phyloP scores from a whole-genome alignment of 2,113 vertebrate species.

The Oryzias woworae region DNA sequence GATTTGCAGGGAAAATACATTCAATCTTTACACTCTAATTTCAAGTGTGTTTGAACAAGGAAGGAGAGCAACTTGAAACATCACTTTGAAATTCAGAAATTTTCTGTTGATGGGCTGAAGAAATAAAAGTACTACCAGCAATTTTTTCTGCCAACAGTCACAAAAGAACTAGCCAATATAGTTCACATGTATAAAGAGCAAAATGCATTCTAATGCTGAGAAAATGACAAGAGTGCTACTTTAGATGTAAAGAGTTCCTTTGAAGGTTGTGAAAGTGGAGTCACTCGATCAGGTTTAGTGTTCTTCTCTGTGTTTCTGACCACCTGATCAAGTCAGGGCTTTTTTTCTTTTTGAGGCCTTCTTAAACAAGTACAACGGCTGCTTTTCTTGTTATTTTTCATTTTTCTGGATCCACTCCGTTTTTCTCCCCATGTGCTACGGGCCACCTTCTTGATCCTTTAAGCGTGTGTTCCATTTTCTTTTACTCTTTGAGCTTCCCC shows the following conservation, averaged over 20 bases:
- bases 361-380: conserved; percentile 21
- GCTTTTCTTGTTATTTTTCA: conserved; percentile 28
- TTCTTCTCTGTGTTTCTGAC: conserved; percentile 24
- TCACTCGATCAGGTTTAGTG: conserved; percentile 58
- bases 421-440: background rate
- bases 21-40: conserved; percentile 26
- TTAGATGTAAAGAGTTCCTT: conserved; percentile 31
- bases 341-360: conserved; percentile 26
- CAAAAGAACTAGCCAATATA: too few species aligned
- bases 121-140: background rate
- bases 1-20: conserved; percentile 21
- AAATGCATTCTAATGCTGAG: background rate
- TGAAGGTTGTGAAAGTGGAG: conserved; percentile 45
- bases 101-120: background rate
- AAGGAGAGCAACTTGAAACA: conserved; percentile 9
- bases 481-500: background rate
- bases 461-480: conserved; percentile 1
- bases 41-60: conserved; percentile 10
- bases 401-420: conserved; percentile 2
- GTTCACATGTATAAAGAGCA: too few species aligned
- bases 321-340: conserved; percentile 22
- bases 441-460: background rate
- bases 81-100: conserved; percentile 8
- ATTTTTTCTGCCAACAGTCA: conserved; percentile 6
- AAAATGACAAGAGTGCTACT: conserved; percentile 18